Evolutionary conservation across 2,797 vertebrate genomes (phyloP).

Genomic region (Takifugu rubripes): DNA sequence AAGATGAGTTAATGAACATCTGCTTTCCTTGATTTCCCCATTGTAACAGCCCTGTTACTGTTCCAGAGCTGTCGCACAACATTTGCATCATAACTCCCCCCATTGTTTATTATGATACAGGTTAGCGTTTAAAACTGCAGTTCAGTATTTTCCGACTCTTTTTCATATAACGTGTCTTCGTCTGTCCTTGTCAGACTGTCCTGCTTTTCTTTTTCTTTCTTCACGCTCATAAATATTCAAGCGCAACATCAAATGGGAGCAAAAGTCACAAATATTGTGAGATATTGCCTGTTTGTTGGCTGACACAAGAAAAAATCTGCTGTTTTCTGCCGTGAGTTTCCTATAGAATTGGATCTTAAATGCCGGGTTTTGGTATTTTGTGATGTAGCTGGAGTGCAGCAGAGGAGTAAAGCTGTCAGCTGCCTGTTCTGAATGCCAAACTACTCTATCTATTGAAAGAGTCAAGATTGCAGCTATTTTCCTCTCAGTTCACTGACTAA

Average conservation of each 20-base stretch:
- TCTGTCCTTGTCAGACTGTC: too few species aligned
- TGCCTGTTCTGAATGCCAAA: conserved; percentile 28
- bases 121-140: too few species aligned
- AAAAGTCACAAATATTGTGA: conserved; percentile 14
- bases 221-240: conserved; percentile 42
- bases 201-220: neutral
- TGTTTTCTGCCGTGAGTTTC: conserved; percentile 20
- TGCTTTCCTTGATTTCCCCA: too few species aligned
- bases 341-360: conserved; percentile 16
- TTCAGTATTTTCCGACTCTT: neutral
- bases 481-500: conserved; percentile 30
- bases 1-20: too few species aligned
- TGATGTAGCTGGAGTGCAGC: conserved; percentile 8
- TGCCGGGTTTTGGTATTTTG: conserved; percentile 13
- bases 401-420: conserved; percentile 4
- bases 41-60: too few species aligned
- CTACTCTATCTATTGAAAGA: conserved; percentile 19
- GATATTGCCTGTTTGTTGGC: too few species aligned
- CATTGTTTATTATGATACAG: too few species aligned
- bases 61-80: too few species aligned
- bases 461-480: conserved; percentile 36
- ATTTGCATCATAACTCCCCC: too few species aligned
- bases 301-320: too few species aligned
- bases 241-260: conserved; percentile 28
- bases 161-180: conserved; percentile 1